Evolutionary conservation across 2,113 vertebrate species (phyloP).

Genomic region (Hypocryptadius cinnamomeus): DNA sequence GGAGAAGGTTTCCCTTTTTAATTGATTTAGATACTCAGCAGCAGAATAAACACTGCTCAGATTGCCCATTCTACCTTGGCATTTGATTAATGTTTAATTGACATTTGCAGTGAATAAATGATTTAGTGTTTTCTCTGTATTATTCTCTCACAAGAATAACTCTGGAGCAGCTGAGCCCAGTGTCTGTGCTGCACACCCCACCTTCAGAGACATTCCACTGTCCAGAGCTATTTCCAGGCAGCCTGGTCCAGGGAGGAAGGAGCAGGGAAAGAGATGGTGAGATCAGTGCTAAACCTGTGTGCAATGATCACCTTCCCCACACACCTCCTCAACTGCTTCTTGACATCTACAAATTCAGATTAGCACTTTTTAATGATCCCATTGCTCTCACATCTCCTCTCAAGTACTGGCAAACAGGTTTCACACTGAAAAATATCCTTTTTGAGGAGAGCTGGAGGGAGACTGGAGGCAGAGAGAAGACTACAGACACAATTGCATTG

Average conservation of each 20-base stretch:
- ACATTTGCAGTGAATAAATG: not conserved
- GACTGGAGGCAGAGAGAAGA: not conserved
- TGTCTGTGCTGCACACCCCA: not conserved
- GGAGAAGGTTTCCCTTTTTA: not conserved
- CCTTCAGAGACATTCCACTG: not conserved
- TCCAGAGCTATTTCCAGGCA: not conserved
- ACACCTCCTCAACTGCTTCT: not conserved
- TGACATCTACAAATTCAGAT: not conserved
- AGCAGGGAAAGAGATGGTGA: not conserved
- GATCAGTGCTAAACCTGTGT: not conserved
- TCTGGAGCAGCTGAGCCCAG: not conserved
- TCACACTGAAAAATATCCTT: not conserved
- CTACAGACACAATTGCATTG: not conserved
- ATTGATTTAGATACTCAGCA: not conserved
- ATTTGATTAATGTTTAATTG: not conserved
- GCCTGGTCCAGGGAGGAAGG: not conserved
- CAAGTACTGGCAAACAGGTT: not conserved
- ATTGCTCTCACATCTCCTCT: not conserved
- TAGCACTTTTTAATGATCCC: not conserved
- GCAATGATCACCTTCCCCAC: not conserved
- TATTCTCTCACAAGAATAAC: not conserved
- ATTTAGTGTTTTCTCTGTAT: not conserved
- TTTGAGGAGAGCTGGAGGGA: not conserved
- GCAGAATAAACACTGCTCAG: not conserved
- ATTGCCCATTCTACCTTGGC: not conserved